Conservation (phyloP, 2,113 vertebrate species). For the Oenanthe oenanthe region DNA sequence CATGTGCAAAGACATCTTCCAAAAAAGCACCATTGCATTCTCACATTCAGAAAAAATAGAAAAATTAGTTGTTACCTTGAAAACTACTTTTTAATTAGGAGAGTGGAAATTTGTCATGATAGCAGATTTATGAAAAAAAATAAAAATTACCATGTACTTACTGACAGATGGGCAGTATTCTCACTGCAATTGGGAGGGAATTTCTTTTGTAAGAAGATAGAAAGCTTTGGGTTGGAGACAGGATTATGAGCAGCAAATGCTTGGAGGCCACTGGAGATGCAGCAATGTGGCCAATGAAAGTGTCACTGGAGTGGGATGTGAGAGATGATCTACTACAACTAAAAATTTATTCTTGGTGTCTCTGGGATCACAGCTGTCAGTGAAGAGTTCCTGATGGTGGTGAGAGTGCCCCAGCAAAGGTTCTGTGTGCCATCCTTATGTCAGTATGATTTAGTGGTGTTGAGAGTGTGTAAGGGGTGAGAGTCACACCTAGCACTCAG, state of each 20-base stretch:
- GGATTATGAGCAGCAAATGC: neutral
- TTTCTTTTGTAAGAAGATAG: neutral
- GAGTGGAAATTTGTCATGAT: neutral
- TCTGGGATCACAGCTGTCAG: neutral
- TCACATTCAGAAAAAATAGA: constrained; percentile 12
- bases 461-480: neutral
- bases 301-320: neutral
- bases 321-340: neutral
- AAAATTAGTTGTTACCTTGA: neutral
- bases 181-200: neutral
- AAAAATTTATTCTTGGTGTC: neutral
- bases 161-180: neutral
- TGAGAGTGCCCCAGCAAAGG: neutral
- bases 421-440: neutral
- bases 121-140: neutral
- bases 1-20: neutral
- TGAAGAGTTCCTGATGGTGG: neutral
- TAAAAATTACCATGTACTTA: neutral
- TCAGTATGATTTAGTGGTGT: neutral
- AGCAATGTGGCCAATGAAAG: fast-evolving
- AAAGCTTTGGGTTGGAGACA: neutral
- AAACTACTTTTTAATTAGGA: neutral
- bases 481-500: neutral
- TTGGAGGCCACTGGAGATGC: neutral
- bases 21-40: neutral